A percentile compares a stretch with the other conserved stretches of the same genome.
phyloP scores from a whole-genome alignment of 1,140 invertebrate species.

The Anastrepha obliqua region DNA sequence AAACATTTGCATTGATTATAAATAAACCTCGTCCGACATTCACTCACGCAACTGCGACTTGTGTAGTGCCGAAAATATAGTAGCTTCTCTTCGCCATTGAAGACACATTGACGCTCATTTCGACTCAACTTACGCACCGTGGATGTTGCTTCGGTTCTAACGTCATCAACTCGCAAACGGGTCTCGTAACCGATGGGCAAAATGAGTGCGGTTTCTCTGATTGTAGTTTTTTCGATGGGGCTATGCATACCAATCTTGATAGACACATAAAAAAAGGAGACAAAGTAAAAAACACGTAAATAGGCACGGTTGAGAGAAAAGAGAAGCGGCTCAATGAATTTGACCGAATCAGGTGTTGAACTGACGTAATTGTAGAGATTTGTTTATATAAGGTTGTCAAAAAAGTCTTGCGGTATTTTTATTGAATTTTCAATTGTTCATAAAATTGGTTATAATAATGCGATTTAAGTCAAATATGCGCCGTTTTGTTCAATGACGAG shows the following conservation, averaged over 20 bases:
- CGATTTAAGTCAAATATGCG: too few species aligned
- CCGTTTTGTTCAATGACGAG: too few species aligned
- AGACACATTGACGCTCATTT: conserved; percentile 83
- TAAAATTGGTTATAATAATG: too few species aligned
- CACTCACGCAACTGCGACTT: conserved; percentile 79
- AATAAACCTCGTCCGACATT: conserved; percentile 82
- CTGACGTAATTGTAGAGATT: too few species aligned
- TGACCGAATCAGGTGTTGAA: too few species aligned
- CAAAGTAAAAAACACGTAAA: not conserved
- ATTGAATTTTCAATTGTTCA: too few species aligned
- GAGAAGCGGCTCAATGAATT: too few species aligned
- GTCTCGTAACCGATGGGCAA: conserved; percentile 81
- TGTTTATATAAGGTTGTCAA: too few species aligned
- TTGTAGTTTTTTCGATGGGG: conserved; percentile 83
- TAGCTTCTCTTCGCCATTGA: conserved; percentile 80
- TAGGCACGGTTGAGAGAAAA: not conserved
- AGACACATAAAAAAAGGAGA: not conserved
- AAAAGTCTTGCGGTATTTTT: too few species aligned
- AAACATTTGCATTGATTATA: conserved; percentile 80
- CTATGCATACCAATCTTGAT: conserved; percentile 81
- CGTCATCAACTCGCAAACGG: conserved; percentile 79
- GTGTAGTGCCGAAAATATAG: conserved; percentile 77
- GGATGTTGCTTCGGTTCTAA: conserved; percentile 78
- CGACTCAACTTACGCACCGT: conserved; percentile 77
- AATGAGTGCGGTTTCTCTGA: conserved; percentile 82